These are phyloP conservation scores for Columbina picui DNA, from an alignment of 2,113 vertebrate species.

Conservation along the genomic window DNA sequence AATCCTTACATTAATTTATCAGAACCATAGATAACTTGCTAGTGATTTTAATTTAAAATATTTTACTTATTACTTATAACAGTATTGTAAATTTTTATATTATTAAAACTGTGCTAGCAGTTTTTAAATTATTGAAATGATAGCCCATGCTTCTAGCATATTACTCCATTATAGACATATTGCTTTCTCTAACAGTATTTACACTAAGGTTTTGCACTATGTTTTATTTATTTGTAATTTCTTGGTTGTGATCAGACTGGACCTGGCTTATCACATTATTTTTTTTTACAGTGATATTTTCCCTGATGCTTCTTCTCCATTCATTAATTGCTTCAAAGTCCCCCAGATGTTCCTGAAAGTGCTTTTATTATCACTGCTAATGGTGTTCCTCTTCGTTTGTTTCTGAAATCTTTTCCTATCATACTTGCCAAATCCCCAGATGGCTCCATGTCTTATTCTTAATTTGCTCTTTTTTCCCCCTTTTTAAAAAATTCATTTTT, in stretches of 20 bases:
- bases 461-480: not conserved
- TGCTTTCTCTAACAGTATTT: not conserved
- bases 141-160: not conserved
- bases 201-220: not conserved
- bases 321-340: slow-evolving; percentile 34
- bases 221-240: slow-evolving; percentile 13
- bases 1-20: not conserved
- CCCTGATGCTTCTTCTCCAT: not conserved
- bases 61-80: not conserved
- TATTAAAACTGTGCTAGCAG: not conserved
- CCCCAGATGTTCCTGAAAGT: slow-evolving; percentile 22
- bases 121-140: not conserved
- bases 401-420: slow-evolving; percentile 29
- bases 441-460: slow-evolving; percentile 12
- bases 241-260: not conserved
- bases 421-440: slow-evolving; percentile 37
- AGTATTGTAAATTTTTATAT: not conserved
- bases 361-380: slow-evolving; percentile 40
- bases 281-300: not conserved
- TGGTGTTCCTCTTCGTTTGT: slow-evolving; percentile 23
- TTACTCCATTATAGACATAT: not conserved
- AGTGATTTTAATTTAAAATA: not conserved
- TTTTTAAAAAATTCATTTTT: not conserved
- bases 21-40: not conserved
- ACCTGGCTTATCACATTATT: not conserved